A percentile compares a stretch with the other conserved stretches of the same genome.
Evolutionary conservation across 1,140 invertebrate species (phyloP).

Genomic region (Acromyrmex charruanus): DNA sequence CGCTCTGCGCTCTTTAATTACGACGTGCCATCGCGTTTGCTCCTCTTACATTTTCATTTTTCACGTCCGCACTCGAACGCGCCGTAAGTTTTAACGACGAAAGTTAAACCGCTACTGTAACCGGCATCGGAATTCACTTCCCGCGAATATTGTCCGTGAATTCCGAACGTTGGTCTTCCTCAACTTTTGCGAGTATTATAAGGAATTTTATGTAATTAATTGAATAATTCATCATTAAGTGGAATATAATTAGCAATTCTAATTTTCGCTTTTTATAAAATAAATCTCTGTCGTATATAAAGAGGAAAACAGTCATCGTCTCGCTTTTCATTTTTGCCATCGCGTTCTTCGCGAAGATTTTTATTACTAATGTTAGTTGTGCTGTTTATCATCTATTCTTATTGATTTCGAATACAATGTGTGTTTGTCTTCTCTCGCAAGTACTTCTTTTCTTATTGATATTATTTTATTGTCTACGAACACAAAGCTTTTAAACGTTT

Average conservation of each 20-base stretch:
- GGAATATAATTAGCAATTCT: slow-evolving; percentile 20
- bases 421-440: background rate
- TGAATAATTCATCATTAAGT: slow-evolving; percentile 17
- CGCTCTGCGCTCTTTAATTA: slow-evolving; percentile 43
- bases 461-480: slow-evolving; percentile 49
- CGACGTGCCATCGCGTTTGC: slow-evolving; percentile 54
- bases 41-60: slow-evolving; percentile 54
- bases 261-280: background rate
- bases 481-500: slow-evolving; percentile 37
- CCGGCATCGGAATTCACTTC: slow-evolving; percentile 39
- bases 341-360: background rate
- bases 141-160: slow-evolving; percentile 14
- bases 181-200: background rate
- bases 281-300: background rate
- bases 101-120: slow-evolving; percentile 47
- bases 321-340: background rate
- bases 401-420: background rate
- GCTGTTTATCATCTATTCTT: slow-evolving; percentile 5
- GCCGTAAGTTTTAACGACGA: slow-evolving; percentile 49
- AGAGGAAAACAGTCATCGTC: background rate
- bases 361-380: background rate
- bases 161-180: slow-evolving; percentile 16
- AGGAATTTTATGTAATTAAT: slow-evolving; percentile 33
- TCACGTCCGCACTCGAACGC: slow-evolving; percentile 34
- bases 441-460: background rate